phyloP scores from a whole-genome alignment of 1,140 invertebrate genomes.

The Papilio dardanus region DNA sequence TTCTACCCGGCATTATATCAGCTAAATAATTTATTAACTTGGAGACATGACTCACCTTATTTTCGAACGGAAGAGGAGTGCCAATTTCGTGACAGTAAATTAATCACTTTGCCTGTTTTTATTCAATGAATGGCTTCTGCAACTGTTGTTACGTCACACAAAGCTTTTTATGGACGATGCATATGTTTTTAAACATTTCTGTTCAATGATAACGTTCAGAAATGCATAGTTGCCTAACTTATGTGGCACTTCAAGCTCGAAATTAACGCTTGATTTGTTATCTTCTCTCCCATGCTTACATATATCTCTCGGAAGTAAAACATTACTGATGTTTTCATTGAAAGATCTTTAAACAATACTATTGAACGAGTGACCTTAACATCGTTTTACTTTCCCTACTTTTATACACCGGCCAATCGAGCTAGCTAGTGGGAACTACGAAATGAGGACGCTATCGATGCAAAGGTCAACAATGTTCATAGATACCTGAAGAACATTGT shows the following conservation, averaged over 20 bases:
- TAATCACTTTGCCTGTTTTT: neutral
- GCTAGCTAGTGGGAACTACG: neutral
- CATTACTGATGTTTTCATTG: neutral
- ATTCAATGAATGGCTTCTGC: neutral
- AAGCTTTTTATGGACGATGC: too few species aligned
- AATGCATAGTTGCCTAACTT: too few species aligned
- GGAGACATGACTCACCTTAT: neutral
- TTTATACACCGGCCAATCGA: neutral
- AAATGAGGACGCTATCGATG: neutral
- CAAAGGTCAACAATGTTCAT: neutral
- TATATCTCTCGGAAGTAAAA: too few species aligned
- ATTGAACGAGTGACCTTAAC: neutral
- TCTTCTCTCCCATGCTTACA: too few species aligned
- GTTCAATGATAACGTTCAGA: too few species aligned
- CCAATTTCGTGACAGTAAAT: neutral
- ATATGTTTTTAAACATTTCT: too few species aligned
- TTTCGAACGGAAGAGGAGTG: neutral
- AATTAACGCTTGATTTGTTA: too few species aligned
- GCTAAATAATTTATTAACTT: neutral
- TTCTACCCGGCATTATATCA: neutral
- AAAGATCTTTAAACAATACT: neutral
- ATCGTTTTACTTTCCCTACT: constrained; percentile 5
- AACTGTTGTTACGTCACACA: too few species aligned
- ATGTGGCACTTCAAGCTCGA: too few species aligned
- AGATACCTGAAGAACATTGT: neutral